Evolutionary conservation across 2,113 vertebrate species (phyloP).

Genomic region (Oophaga pumilio): DNA sequence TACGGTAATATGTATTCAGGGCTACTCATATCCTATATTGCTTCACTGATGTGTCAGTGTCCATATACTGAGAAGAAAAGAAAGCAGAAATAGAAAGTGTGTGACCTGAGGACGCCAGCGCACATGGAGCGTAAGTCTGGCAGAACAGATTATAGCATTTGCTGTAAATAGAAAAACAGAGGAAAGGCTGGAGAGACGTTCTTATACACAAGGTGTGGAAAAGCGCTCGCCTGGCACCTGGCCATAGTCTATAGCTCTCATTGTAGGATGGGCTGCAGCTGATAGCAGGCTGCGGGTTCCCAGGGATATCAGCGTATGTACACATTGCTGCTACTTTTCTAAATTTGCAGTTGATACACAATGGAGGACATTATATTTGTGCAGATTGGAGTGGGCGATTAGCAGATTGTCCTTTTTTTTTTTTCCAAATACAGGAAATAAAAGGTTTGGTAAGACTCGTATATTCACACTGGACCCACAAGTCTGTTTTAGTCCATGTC

Average conservation of each 20-base stretch:
- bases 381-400: not conserved
- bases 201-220: not conserved
- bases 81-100: not conserved
- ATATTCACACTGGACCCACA: too few species aligned
- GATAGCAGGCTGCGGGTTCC: not conserved
- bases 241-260: not conserved
- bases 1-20: too few species aligned
- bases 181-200: not conserved
- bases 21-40: too few species aligned
- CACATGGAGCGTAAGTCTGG: not conserved
- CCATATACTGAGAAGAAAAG: not conserved
- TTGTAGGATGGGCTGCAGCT: not conserved
- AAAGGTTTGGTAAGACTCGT: too few species aligned
- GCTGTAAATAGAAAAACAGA: constrained; percentile 5
- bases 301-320: constrained; percentile 4
- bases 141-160: not conserved
- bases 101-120: not conserved
- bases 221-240: not conserved
- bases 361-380: not conserved
- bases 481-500: not conserved
- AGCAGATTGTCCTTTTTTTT: not conserved
- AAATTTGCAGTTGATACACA: not conserved
- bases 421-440: not conserved
- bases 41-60: not conserved
- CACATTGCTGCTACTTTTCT: not conserved